These are phyloP conservation scores for Pyrochroa serraticornis DNA, from an alignment of 2,888 invertebrate species.

Conservation along the genomic window DNA sequence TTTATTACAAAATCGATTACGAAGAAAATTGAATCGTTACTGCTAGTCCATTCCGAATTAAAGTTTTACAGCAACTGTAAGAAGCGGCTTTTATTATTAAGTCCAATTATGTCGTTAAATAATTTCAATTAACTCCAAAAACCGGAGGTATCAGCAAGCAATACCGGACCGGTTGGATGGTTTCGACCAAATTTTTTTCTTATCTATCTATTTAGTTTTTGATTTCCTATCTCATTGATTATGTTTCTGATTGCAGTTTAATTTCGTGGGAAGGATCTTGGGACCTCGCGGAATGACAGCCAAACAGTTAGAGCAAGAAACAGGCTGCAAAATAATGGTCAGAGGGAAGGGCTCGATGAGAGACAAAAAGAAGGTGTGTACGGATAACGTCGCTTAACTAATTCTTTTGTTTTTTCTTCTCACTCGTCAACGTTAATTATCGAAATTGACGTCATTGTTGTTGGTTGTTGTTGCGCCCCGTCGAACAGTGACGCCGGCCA, in stretches of 20 bases:
- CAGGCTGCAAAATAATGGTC: slow-evolving; percentile 99
- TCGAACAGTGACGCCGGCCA: background rate
- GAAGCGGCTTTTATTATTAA: background rate
- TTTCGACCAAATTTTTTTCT: too few species aligned
- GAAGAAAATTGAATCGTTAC: too few species aligned
- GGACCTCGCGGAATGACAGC: slow-evolving; percentile 99
- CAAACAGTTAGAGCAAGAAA: slow-evolving; percentile 99
- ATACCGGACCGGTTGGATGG: too few species aligned
- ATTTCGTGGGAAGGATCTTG: slow-evolving; percentile 99
- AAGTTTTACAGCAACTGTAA: background rate
- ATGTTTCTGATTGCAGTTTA: slow-evolving; percentile 81
- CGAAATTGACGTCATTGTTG: background rate
- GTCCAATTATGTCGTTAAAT: background rate
- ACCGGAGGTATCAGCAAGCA: too few species aligned
- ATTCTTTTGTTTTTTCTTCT: slow-evolving; percentile 31
- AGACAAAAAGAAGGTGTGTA: slow-evolving; percentile 96
- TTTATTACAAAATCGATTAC: too few species aligned
- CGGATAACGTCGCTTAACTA: slow-evolving; percentile 25
- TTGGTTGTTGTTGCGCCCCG: slow-evolving; percentile 2
- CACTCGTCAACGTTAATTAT: slow-evolving; percentile 6
- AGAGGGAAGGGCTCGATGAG: slow-evolving; percentile 99
- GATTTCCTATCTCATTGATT: background rate
- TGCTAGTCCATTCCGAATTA: too few species aligned
- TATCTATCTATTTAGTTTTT: too few species aligned
- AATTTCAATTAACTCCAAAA: slow-evolving; percentile 1